phyloP scores from a whole-genome alignment of 2,113 vertebrate genomes.

The pig (Sus scrofa) region T2T-Sscrofa CM000813.6:111746001-111746500 shows the following conservation, averaged over 20 bases:
- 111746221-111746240: slow-evolving; percentile 14
- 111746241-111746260: slow-evolving; percentile 57
- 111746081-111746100: slow-evolving; percentile 45
- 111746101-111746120: not conserved
- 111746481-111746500: not conserved
- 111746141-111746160: not conserved
- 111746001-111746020: not conserved
- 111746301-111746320: slow-evolving; percentile 55
- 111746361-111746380: not conserved
- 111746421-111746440: slow-evolving; percentile 41
- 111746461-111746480: slow-evolving; percentile 49
- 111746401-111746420: not conserved
- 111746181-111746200: slow-evolving; percentile 1
- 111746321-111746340: slow-evolving; percentile 1
- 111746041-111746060: not conserved
- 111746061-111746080: slow-evolving; percentile 3
- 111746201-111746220: not conserved
- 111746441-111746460: not conserved
- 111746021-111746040: slow-evolving; percentile 11
- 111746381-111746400: not conserved
- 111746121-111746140: not conserved
- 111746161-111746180: slow-evolving; percentile 1
- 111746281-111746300: slow-evolving; percentile 15
- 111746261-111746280: not conserved
- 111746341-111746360: slow-evolving; percentile 21